phyloP scores from a whole-genome alignment of 2,888 invertebrate species.

The Spodoptera exigua region DNA sequence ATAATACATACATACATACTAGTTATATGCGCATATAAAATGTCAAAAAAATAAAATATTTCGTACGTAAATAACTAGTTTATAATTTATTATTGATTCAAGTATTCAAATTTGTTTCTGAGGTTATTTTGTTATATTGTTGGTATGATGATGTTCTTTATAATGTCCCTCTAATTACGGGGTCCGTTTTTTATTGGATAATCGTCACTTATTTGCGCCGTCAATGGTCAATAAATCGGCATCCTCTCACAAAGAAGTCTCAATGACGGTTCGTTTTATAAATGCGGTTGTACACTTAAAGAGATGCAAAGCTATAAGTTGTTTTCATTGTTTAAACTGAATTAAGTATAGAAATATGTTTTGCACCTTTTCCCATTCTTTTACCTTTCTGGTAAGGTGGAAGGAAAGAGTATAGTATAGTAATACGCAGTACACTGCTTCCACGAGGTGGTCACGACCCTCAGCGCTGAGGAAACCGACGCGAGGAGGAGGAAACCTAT shows the following conservation, averaged over 20 bases:
- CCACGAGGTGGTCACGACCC: too few relatives aligned
- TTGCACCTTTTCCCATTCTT: too few relatives aligned
- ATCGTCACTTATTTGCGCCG: conserved; percentile 63
- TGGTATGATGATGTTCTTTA: conserved; percentile 69
- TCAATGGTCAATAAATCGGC: conserved; percentile 69
- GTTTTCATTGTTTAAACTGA: neutral
- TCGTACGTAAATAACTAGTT: conserved; percentile 40
- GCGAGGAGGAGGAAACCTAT: too few relatives aligned
- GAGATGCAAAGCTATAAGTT: neutral
- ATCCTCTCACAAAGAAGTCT: conserved; percentile 61
- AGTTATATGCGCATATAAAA: conserved; percentile 25
- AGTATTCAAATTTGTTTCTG: conserved; percentile 66
- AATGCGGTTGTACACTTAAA: conserved; percentile 18
- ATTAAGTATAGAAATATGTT: too few relatives aligned
- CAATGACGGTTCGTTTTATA: conserved; percentile 60
- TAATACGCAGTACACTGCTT: too few relatives aligned
- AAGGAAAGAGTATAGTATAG: too few relatives aligned
- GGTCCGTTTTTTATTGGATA: conserved; percentile 70
- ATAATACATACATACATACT: too few relatives aligned
- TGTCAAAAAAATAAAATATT: conserved; percentile 26
- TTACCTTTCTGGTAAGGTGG: too few relatives aligned
- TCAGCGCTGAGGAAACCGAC: too few relatives aligned
- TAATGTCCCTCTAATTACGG: conserved; percentile 73
- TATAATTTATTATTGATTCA: conserved; percentile 58
- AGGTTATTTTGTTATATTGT: conserved; percentile 64